Conservation (phyloP, 1,140 invertebrate genomes). For the Dendroctonus valens region DNA sequence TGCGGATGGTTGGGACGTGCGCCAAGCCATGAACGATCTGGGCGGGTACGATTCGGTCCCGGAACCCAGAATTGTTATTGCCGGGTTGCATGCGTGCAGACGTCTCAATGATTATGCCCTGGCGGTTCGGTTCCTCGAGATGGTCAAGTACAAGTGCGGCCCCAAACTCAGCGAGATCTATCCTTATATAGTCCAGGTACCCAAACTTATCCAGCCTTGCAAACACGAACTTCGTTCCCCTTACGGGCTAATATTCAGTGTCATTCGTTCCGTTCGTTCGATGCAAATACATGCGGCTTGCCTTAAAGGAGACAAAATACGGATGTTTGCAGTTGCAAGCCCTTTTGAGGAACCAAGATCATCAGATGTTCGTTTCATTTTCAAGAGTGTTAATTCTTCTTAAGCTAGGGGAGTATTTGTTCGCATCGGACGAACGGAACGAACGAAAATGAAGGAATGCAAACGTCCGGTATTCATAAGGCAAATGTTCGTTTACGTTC, state of each 20-base stretch:
- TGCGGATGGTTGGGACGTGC: slow-evolving; percentile 70
- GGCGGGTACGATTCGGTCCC: slow-evolving; percentile 66
- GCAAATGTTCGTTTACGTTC: too few species aligned
- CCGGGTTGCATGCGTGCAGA: slow-evolving; percentile 66
- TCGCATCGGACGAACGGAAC: too few species aligned
- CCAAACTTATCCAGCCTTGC: neutral
- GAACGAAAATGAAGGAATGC: too few species aligned
- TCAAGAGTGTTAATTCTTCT: too few species aligned
- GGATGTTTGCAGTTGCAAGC: neutral
- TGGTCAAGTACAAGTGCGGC: slow-evolving; percentile 65
- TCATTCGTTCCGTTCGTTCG: too few species aligned
- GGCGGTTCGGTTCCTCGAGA: slow-evolving; percentile 67
- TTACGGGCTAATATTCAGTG: too few species aligned
- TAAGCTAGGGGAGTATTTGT: too few species aligned
- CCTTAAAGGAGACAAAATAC: neutral
- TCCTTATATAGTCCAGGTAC: slow-evolving; percentile 61
- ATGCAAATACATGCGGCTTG: too few species aligned
- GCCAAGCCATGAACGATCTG: slow-evolving; percentile 60
- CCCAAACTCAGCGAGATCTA: slow-evolving; percentile 54
- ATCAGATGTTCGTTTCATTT: too few species aligned
- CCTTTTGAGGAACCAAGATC: too few species aligned
- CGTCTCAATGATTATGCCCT: slow-evolving; percentile 70
- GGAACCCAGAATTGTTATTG: slow-evolving; percentile 68
- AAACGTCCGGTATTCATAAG: too few species aligned
- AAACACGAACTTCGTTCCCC: too few species aligned